Base-by-base conservation (phyloP, 2,797 vertebrate genomes). In the Intellagama lesueurii region DNA sequence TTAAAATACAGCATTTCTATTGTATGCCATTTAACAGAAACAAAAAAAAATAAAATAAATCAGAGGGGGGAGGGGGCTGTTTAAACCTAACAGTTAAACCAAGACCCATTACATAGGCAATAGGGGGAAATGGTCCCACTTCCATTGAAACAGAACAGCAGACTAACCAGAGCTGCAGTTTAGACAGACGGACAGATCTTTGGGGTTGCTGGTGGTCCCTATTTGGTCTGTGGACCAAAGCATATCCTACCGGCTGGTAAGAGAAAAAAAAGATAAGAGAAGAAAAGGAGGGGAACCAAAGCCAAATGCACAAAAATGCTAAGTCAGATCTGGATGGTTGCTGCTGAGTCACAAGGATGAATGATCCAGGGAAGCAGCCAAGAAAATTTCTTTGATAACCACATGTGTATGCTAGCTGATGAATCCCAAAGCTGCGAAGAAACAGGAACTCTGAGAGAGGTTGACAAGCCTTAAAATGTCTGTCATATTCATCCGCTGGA, bases 1-100 rank as follows among this genome's bases (percentile, higher is more conserved):
- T 40, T 86, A 79, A 82, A 87, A 90, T 88, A 85, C 85, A 76
- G 90, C 84, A 78, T 87, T 77, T 24, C 76, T 80, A 84, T 90
- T 66, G 90, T 72, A 85, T 82, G 64, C 60, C 77, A 22, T 49
- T 52, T 6, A 26, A n/a, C 32, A 9, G 14, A n/a, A n/a, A 28
- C 7, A 12, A 7, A 64, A 12, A 7, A 64, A 30, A 72, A 40
- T 19, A 17, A 52, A 49, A 30, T 14, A 40, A 40, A 5, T 35
- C 8, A 16, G 44, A 22, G 11, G 26, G 14, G 47, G 72, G 68
- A 11, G 3, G 28, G 22, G n/a, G 52, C 52, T 56, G 52, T 14
- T 70, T 87, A 72, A 47, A 72, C 64, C 81, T 90, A 90, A 87
- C 19, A 83, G 49, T 87, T 81, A 87, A 79, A 83, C 86, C 88